phyloP scores from a whole-genome alignment of 1,140 invertebrate species.

The Pomacea maculata region DNA sequence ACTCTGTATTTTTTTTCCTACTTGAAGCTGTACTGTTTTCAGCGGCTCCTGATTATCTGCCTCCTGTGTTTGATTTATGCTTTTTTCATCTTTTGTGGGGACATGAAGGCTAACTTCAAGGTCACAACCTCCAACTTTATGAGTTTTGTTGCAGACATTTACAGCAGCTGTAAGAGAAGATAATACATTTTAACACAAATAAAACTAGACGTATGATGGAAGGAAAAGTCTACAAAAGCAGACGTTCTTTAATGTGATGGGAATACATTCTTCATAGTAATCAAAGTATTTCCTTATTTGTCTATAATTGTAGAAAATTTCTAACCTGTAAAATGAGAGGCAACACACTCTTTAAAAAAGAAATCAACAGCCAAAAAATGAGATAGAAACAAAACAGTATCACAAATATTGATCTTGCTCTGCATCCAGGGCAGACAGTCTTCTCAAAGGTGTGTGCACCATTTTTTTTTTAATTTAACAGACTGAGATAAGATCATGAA shows the following conservation, averaged over 20 bases:
- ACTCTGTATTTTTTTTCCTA: not conserved
- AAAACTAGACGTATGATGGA: not conserved
- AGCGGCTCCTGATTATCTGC: conserved; percentile 4
- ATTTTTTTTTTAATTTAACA: too few relatives aligned
- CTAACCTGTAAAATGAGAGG: too few relatives aligned
- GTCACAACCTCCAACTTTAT: conserved; percentile 26
- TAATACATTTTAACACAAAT: not conserved
- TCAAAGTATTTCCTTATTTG: too few relatives aligned
- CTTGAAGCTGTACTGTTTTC: conserved; percentile 1
- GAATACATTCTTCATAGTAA: too few relatives aligned
- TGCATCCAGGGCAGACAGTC: too few relatives aligned
- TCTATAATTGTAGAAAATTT: too few relatives aligned
- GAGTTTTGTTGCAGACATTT: conserved; percentile 12
- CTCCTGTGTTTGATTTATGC: not conserved
- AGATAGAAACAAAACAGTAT: too few relatives aligned
- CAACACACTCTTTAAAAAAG: too few relatives aligned
- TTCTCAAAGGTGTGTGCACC: too few relatives aligned
- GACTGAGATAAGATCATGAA: too few relatives aligned
- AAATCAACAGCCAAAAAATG: not conserved
- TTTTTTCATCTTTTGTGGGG: conserved; percentile 19
- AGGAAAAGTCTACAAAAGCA: not conserved
- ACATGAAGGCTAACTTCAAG: conserved; percentile 25
- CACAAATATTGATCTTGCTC: too few relatives aligned
- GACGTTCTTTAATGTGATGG: not conserved
- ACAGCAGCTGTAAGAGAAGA: conserved; percentile 26